Evolutionary conservation across 2,113 vertebrate genomes (phyloP), one percentile per base, ranked within the genome.

Genomic region (Bubo blakistoni): DNA sequence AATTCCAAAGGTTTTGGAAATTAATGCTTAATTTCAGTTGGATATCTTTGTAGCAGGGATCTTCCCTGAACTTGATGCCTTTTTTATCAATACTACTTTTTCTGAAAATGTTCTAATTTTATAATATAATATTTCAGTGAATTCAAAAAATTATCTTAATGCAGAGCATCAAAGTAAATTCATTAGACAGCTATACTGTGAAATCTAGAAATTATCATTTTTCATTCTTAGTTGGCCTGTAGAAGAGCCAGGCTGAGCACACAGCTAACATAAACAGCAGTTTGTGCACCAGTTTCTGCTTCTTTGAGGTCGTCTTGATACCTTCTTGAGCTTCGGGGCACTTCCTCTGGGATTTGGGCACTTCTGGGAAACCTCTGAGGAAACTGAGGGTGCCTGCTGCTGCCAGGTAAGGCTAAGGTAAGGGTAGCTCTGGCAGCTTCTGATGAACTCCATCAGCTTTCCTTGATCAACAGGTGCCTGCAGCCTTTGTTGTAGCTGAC

Each of bases 401-500:
- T 54, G 24, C 34, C 36, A 62, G 38, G 2, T n/a, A 27, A n/a
- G 11, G 34, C 46, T 59, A 19, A 47, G 20, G 36, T 71, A 36
- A 70, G 32, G 32, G 32, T 36, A 47, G 30, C 16, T 61, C n/a
- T 40, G 36, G 27, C 30, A 29, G 29, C 44, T 89, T 20, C 66
- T 61, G 3, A 3, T 0, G 0, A 36, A 11, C 13, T 65, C 19
- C 8, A 5, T 14, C 44, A 29, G 54, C 57, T 42, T 32, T 20
- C 14, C 46, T 36, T 16, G 58, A 7, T 38, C 40, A 62, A 51
- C 1, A 0, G 13, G 14, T 20, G 13, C 19, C 3, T 73, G 4
- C 70, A 38, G 65, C 44, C 58, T 52, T 59, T 83, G 16, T n/a
- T 58, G 24, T 25, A n/a, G 16, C 63, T 40, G 36, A 40, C 24